Evolutionary conservation across 1,140 invertebrate species (phyloP).

Genomic region (Drosophila novamexicana): DNA sequence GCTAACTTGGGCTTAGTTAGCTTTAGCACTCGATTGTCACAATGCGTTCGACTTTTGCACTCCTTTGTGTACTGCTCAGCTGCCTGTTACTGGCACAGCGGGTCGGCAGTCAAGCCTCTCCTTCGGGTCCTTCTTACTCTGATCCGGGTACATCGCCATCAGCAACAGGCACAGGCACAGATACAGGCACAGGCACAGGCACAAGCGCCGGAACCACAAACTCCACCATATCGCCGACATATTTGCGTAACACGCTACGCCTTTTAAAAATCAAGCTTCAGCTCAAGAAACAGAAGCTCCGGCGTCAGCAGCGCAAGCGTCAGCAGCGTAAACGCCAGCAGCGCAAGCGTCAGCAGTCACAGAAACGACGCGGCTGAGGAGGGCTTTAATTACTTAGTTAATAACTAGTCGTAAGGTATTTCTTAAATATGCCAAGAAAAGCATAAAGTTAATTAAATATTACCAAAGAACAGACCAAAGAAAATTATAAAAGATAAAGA

Average conservation of each 20-base stretch:
- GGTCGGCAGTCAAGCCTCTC: neutral
- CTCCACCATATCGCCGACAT: neutral
- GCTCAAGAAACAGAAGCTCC: neutral
- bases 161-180: neutral
- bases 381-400: too few species aligned
- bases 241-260: neutral
- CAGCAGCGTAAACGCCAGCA: neutral
- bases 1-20: too few species aligned
- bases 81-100: neutral
- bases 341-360: neutral
- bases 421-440: too few species aligned
- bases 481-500: too few species aligned
- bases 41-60: slow-evolving; percentile 2
- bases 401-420: too few species aligned
- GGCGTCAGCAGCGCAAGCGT: neutral
- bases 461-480: too few species aligned
- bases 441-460: too few species aligned
- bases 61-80: slow-evolving; percentile 1
- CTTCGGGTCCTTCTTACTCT: neutral
- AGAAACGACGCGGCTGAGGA: too few species aligned
- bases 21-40: neutral
- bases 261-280: neutral
- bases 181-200: neutral
- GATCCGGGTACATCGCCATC: neutral
- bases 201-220: neutral